Evolutionary conservation across 1,140 invertebrate genomes (phyloP), one percentile per base, ranked within the genome.

Genomic region (Anagrus nilaparvatae): DNA sequence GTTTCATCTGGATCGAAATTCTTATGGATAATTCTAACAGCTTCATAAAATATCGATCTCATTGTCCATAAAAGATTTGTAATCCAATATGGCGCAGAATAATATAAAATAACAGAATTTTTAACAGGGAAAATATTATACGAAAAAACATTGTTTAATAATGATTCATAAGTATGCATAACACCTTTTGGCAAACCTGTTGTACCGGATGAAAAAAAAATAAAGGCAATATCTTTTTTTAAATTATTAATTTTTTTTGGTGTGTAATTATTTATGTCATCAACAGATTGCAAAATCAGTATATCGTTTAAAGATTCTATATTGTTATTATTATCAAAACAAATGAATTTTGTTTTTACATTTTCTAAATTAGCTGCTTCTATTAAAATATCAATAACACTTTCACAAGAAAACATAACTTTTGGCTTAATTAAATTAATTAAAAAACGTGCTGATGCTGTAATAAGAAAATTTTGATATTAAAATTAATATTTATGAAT

Each of bases 331-430:
- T 20, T 28, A 13, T 17, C 17, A 9, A 35, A 35, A 20, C 6
- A 12, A n/a, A 43, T 20, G 13, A 43, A 28, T 18, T 35, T 43
- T n/a, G 23, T 13, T 35, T 25, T 7, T n/a, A n/a, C n/a, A n/a
- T n/a, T n/a, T n/a, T n/a, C n/a, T n/a, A n/a, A n/a, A n/a, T n/a
- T n/a, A n/a, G 23, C 23, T 2, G 13, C 35, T 25, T 37, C 16
- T 14, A 6, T 13, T 10, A 37, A 16, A 3, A 23, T 8, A 14
- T 37, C 23, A 1, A 32, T 17, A 19, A 3, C n/a, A 10, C 14
- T 19, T 35, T 43, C 23, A 4, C n/a, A 10, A 23, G 40, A 27
- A 13, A 43, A 43, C 7, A 33, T 41, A 25, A 41, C 18, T 27
- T 41, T 41, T 27, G 40, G 40, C 18, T 14, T 33, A 8, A 34